Base-by-base conservation (phyloP, 2,888 invertebrate genomes). In the Endomychus coccineus region DNA sequence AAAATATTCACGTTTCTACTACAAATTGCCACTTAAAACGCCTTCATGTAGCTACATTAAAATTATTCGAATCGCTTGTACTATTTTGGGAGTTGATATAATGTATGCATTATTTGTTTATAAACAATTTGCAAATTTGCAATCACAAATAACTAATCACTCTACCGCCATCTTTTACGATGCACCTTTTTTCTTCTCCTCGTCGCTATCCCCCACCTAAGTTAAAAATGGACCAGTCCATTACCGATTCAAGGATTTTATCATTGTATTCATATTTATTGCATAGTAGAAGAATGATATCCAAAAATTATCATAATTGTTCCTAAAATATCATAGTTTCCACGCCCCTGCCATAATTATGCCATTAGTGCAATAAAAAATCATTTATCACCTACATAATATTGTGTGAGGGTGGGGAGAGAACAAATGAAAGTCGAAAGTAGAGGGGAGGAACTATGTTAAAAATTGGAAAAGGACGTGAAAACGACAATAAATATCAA, bases 81-180 rank as follows among this genome's bases (percentile, higher is more conserved):
- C 7, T 7, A 31, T 37, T 37, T n/a, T 31, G 13, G 15, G 27
- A 13, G 31, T 17, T 13, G 28, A 9, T 11, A 37, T 30, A 35
- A 31, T 31, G 30, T 31, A 27, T 27, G 28, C 27, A 36, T 22
- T 30, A 42, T 53, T 58, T 61, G 61, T 62, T 62, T 62, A 61
- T 58, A 59, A 61, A 60, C 61, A 61, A 61, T 56, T 61, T 50
- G 60, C 61, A 59, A 62, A 62, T 61, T 63, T 54, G 63, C 63
- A 59, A 61, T 55, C 48, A 50, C 49, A 49, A 57, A 54, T 52
- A 55, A 56, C 53, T 55, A 58, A 61, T 63, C 61, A 61, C 54
- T 51, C 48, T 51, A 57, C 64, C 59, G 64, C 66, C 66, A 66
- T 66, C 63, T 66, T 66, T 61, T 55, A 56, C 54, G 56, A 58